These are phyloP conservation scores for Hydropsyche tenuis DNA, from an alignment of 1,140 invertebrate species.

Conservation along the genomic window DNA sequence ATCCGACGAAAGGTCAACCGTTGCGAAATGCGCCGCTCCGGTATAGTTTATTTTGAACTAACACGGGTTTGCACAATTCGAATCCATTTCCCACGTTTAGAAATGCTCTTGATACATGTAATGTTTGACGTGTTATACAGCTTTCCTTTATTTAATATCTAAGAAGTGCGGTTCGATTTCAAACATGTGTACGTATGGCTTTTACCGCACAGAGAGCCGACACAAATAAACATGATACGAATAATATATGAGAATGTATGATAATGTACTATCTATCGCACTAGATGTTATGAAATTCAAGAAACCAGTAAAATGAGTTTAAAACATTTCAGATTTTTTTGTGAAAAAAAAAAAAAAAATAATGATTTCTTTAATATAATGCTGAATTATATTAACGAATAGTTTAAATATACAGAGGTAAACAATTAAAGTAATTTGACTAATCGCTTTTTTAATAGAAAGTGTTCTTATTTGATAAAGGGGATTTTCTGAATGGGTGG, in stretches of 20 bases:
- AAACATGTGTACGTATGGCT: background rate
- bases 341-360: too few relatives aligned
- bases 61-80: slow-evolving; percentile 20
- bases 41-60: slow-evolving; percentile 14
- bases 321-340: too few relatives aligned
- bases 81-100: slow-evolving; percentile 24
- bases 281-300: too few relatives aligned
- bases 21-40: background rate
- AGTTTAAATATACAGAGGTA: too few relatives aligned
- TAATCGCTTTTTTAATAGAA: too few relatives aligned
- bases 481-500: background rate
- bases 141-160: background rate
- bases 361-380: too few relatives aligned
- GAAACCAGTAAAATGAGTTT: too few relatives aligned
- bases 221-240: background rate
- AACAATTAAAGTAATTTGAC: too few relatives aligned
- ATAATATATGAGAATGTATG: too few relatives aligned
- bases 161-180: slow-evolving; percentile 12
- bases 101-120: slow-evolving; percentile 25
- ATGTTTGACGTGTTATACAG: slow-evolving; percentile 32
- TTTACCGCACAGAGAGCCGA: slow-evolving; percentile 19
- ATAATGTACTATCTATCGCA: too few relatives aligned
- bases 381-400: too few relatives aligned
- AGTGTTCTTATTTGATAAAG: too few relatives aligned
- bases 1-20: slow-evolving; percentile 1